These are phyloP conservation scores for Tribolium freemani DNA, from an alignment of 2,888 invertebrate species.

Conservation along the genomic window DNA sequence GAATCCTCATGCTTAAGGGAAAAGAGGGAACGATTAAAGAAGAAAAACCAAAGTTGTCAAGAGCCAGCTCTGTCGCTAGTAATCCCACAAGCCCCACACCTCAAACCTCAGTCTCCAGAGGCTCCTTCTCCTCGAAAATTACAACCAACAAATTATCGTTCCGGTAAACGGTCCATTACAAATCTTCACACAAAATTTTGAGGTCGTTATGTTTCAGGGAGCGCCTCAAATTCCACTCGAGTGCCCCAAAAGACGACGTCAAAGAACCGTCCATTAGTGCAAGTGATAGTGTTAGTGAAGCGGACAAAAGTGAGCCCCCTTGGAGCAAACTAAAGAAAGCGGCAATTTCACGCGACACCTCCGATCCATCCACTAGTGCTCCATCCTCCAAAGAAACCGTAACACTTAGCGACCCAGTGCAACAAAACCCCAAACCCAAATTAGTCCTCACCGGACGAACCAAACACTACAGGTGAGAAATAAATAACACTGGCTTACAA, in stretches of 20 bases:
- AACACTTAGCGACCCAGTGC: conserved; percentile 7
- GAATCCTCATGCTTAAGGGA: conserved; percentile 81
- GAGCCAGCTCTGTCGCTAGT: conserved; percentile 40
- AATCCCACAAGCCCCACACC: conserved; percentile 59
- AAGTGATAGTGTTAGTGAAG: conserved; percentile 59
- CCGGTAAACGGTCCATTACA: conserved; percentile 51
- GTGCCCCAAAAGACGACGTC: conserved; percentile 54
- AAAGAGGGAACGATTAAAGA: conserved; percentile 74
- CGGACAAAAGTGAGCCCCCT: conserved; percentile 69
- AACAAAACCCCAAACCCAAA: conserved; percentile 57
- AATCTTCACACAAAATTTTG: no score
- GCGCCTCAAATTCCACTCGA: conserved; percentile 60
- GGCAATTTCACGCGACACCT: conserved; percentile 71
- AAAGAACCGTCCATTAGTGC: conserved; percentile 57
- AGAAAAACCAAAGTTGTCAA: conserved; percentile 34
- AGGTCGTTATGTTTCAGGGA: conserved; percentile 50
- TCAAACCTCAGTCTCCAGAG: conserved; percentile 32
- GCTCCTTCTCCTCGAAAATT: conserved; percentile 18
- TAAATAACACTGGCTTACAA: no score
- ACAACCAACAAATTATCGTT: conserved; percentile 63
- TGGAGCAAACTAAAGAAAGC: conserved; percentile 87
- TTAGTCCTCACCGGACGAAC: conserved; percentile 63
- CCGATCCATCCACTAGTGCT: conserved; percentile 48
- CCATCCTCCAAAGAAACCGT: conserved; percentile 42
- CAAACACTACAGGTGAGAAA: conserved; percentile 74